Base-by-base conservation (phyloP, 2,888 invertebrate species). In the Diloba caeruleocephala region DNA sequence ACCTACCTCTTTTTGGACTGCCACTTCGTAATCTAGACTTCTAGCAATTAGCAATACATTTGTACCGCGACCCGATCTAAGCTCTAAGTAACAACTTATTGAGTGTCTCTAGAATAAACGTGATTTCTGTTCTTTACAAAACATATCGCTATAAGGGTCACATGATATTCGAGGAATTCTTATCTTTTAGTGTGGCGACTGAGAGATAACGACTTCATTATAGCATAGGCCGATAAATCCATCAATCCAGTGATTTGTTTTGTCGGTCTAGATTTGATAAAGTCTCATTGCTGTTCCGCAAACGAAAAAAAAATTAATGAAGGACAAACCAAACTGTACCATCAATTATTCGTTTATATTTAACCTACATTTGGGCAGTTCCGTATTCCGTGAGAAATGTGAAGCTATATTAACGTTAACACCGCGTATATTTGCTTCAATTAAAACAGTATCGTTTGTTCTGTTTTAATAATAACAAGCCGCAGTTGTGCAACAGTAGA, bases 21-120 rank as follows among this genome's bases (percentile, higher is more conserved):
- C 10, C 25, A 25, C 43, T 51, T 56, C 26, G 26, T 63, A 33
- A 34, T 32, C n/a, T n/a, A n/a, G n/a, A 56, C 14, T 26, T 17
- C 25, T 4, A 21, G 5, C 29, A 21, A 37, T 37, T 33, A 41
- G 25, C 23, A 25, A 37, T 38, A 36, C 34, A 12, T 43, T 17
- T 32, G 31, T 38, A 33, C 19, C 21, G 31, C 15, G 41, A 46
- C 64, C 52, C 33, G 52, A 58, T 38, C 45, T 52, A 58, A 50
- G 55, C 33, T 61, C 29, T 37, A 45, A n/a, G n/a, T n/a, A n/a
- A 49, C 54, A 44, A 52, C 50, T 52, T 52, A 58, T 46, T 54
- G 17, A 28, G 29, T 17, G 41, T 32, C 33, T 46, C 57, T 56
- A 43, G 14, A 45, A 46, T 32, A 34, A 31, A 61, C 48, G 21